A percentile compares a stretch with the other conserved stretches of the same genome.
These are phyloP conservation scores for Colletes collaris DNA, from an alignment of 2,888 invertebrate genomes.

Conservation along the genomic window DNA sequence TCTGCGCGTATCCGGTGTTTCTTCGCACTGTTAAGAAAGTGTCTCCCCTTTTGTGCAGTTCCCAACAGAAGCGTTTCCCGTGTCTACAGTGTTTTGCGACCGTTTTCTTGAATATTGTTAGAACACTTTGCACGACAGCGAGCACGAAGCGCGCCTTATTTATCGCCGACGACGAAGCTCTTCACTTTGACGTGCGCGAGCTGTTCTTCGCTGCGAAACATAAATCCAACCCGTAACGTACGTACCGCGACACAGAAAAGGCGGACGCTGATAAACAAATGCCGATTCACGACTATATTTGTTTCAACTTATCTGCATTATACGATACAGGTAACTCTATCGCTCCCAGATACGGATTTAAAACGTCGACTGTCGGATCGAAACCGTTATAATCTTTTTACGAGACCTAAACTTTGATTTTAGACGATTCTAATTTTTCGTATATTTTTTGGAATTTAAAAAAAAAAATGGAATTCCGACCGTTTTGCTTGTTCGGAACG, in stretches of 20 bases:
- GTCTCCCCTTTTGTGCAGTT: neutral
- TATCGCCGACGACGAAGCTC: slow-evolving; percentile 13
- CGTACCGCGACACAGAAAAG: slow-evolving; percentile 31
- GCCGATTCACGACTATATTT: slow-evolving; percentile 16
- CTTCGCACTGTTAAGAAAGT: neutral
- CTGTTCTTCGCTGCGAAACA: slow-evolving; percentile 5
- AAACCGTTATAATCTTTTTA: too few species aligned
- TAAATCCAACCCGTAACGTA: slow-evolving; percentile 28
- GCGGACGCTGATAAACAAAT: slow-evolving; percentile 16
- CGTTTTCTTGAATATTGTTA: slow-evolving; percentile 22
- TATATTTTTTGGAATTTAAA: too few species aligned
- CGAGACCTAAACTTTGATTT: too few species aligned
- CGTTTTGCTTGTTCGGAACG: too few species aligned
- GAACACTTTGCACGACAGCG: slow-evolving; percentile 3
- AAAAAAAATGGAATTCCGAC: too few species aligned
- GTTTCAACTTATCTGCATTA: slow-evolving; percentile 1
- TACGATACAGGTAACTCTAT: too few species aligned
- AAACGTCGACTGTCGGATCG: too few species aligned
- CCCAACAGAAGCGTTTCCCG: neutral
- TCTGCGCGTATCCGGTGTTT: neutral
- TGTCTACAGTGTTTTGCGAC: neutral
- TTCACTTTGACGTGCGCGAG: slow-evolving; percentile 24
- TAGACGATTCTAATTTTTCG: too few species aligned
- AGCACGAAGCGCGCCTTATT: slow-evolving; percentile 19
- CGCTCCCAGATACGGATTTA: too few species aligned